phyloP scores from a whole-genome alignment of 2,888 invertebrate genomes.

The Campoplex capitator region DNA sequence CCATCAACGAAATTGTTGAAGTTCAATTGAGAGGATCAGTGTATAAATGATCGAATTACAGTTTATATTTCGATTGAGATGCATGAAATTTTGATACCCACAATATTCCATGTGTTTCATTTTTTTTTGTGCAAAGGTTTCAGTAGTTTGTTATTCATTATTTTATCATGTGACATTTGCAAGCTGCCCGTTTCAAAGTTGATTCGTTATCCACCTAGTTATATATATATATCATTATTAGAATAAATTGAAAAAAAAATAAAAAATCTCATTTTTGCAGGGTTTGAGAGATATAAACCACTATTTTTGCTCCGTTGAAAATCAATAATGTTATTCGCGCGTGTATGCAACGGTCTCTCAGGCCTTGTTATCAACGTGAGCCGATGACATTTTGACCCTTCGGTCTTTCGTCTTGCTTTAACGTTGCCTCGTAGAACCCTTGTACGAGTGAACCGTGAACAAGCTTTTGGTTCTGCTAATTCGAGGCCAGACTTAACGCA shows the following conservation, averaged over 20 bases:
- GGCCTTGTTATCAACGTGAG: background rate
- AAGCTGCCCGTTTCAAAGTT: background rate
- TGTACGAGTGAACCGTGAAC: constrained; percentile 27
- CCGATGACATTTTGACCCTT: constrained; percentile 47
- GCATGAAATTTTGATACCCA: background rate
- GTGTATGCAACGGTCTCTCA: constrained; percentile 6
- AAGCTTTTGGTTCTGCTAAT: constrained; percentile 43
- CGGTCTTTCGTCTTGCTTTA: constrained; percentile 50
- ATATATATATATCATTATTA: background rate
- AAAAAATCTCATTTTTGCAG: background rate
- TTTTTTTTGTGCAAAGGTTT: background rate
- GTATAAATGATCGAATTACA: background rate
- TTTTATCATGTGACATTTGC: background rate
- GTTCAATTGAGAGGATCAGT: background rate
- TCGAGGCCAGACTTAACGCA: constrained; percentile 24
- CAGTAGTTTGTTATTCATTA: background rate
- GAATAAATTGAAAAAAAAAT: background rate
- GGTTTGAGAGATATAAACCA: background rate
- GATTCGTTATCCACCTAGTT: background rate
- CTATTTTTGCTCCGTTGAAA: background rate
- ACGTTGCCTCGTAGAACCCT: background rate
- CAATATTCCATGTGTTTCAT: background rate
- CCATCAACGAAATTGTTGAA: background rate
- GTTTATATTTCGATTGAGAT: background rate
- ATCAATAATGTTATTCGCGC: background rate